phyloP scores from a whole-genome alignment of 2,888 invertebrate genomes.

The Linyphia triangularis region DNA sequence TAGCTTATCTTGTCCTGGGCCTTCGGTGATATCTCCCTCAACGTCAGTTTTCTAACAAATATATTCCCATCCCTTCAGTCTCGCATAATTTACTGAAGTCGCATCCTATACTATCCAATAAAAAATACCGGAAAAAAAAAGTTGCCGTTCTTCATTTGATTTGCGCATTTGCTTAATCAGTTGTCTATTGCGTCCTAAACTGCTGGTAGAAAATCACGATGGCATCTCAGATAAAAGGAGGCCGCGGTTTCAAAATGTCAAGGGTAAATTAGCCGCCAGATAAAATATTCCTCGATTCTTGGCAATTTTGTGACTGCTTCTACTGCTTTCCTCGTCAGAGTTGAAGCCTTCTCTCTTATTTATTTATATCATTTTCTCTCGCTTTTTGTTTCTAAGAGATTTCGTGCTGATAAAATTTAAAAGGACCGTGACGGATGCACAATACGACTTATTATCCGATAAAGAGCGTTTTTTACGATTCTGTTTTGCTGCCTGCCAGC shows the following conservation, averaged over 20 bases:
- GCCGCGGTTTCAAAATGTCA: constrained; percentile 57
- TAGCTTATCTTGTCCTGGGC: too few species aligned
- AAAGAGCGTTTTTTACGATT: constrained; percentile 18
- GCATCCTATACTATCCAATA: not conserved
- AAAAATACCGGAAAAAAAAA: not conserved
- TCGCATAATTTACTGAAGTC: not conserved
- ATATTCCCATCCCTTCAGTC: too few species aligned
- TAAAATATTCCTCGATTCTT: constrained; percentile 39
- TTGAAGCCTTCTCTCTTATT: not conserved
- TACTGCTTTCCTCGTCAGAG: not conserved
- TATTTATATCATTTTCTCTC: constrained; percentile 3
- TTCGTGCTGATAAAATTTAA: constrained; percentile 20
- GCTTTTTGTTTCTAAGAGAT: not conserved
- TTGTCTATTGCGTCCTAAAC: constrained; percentile 24
- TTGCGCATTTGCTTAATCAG: constrained; percentile 31
- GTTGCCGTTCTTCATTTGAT: not conserved
- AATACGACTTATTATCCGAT: constrained; percentile 14
- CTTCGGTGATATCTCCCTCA: too few species aligned
- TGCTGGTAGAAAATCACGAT: constrained; percentile 15
- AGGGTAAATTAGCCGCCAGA: constrained; percentile 47
- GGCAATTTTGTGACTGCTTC: constrained; percentile 22
- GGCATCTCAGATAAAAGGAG: constrained; percentile 38
- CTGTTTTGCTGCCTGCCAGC: constrained; percentile 18
- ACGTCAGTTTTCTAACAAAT: too few species aligned
- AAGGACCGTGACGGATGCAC: constrained; percentile 25